A percentile compares a stretch with the other conserved stretches of the same genome.
These are phyloP conservation scores for Acronicta leporina DNA, from an alignment of 2,888 invertebrate species.

Conservation along the genomic window DNA sequence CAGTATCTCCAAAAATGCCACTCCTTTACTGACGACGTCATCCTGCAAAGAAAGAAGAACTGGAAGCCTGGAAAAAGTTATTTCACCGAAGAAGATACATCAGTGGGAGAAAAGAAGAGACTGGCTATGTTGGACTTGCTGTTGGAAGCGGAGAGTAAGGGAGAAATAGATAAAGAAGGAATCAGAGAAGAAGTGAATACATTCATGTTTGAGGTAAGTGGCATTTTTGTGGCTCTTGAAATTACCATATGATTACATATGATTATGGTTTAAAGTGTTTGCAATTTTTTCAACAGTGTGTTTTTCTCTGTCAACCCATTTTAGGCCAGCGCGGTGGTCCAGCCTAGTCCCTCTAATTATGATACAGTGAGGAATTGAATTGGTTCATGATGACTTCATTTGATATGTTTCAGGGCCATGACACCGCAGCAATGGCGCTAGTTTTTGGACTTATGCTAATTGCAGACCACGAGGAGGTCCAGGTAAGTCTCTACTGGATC, in stretches of 20 bases:
- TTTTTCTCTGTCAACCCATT: too few species aligned
- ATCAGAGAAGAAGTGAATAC: slow-evolving; percentile 93
- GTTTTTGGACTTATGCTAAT: slow-evolving; percentile 78
- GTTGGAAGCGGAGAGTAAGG: slow-evolving; percentile 89
- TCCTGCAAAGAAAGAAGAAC: slow-evolving; percentile 78
- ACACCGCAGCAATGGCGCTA: slow-evolving; percentile 84
- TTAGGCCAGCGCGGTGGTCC: too few species aligned
- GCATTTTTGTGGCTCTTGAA: too few species aligned
- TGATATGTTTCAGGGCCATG: slow-evolving; percentile 80
- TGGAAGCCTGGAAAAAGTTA: slow-evolving; percentile 42
- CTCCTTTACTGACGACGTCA: slow-evolving; percentile 87
- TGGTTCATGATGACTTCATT: not conserved
- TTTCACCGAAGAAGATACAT: slow-evolving; percentile 22
- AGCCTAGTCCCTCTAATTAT: too few species aligned
- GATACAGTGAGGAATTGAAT: too few species aligned
- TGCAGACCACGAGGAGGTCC: slow-evolving; percentile 71
- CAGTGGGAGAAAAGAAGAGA: slow-evolving; percentile 76
- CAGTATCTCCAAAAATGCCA: slow-evolving; percentile 83
- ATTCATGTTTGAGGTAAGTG: slow-evolving; percentile 91
- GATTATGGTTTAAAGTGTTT: too few species aligned
- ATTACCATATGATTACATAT: too few species aligned
- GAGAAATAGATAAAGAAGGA: slow-evolving; percentile 89
- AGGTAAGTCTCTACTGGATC: slow-evolving; percentile 44
- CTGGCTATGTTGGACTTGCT: slow-evolving; percentile 91
- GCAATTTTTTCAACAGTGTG: too few species aligned